Percentiles rank a stretch among this genome's conserved stretches.
Evolutionary conservation across 2,888 invertebrate species (phyloP).

Genomic region (Agelastica alni): DNA sequence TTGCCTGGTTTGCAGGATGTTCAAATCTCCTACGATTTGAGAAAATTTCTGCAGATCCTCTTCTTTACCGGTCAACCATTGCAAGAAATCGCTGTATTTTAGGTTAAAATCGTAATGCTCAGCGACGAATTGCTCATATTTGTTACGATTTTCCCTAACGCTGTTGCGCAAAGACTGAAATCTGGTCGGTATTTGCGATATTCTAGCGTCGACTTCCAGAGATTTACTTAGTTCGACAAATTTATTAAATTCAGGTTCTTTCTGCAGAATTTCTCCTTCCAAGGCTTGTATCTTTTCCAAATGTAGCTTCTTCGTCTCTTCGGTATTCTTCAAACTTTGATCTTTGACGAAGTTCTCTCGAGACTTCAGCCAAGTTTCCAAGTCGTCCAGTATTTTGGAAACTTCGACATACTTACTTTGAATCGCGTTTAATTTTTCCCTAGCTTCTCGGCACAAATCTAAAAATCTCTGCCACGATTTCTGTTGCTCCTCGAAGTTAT

Average conservation of each 20-base stretch:
- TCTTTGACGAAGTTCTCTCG: slow-evolving; percentile 86
- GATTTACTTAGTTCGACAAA: slow-evolving; percentile 71
- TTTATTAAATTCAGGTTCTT: slow-evolving; percentile 69
- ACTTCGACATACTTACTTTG: slow-evolving; percentile 82
- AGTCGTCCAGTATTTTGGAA: slow-evolving; percentile 73
- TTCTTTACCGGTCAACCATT: slow-evolving; percentile 75
- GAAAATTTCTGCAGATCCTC: slow-evolving; percentile 76
- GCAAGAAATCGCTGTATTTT: slow-evolving; percentile 72
- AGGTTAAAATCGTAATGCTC: slow-evolving; percentile 84
- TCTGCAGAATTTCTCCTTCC: slow-evolving; percentile 71
- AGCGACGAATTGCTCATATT: slow-evolving; percentile 81
- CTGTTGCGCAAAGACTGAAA: slow-evolving; percentile 82
- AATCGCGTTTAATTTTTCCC: slow-evolving; percentile 73
- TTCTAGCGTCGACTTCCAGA: slow-evolving; percentile 74
- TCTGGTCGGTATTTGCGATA: slow-evolving; percentile 78
- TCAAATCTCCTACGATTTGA: slow-evolving; percentile 84
- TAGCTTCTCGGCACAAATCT: slow-evolving; percentile 69
- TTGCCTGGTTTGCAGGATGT: slow-evolving; percentile 80
- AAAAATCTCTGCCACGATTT: slow-evolving; percentile 77
- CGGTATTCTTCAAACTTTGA: slow-evolving; percentile 83
- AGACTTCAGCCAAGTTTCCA: slow-evolving; percentile 83
- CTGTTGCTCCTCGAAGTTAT: slow-evolving; percentile 75
- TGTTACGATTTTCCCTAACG: slow-evolving; percentile 80
- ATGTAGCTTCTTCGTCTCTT: slow-evolving; percentile 80
- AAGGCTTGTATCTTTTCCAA: slow-evolving; percentile 75